Percentiles rank a stretch among this genome's conserved stretches.
These are phyloP conservation scores for Riparia riparia DNA, from an alignment of 2,113 vertebrate genomes.

Conservation along the genomic window DNA sequence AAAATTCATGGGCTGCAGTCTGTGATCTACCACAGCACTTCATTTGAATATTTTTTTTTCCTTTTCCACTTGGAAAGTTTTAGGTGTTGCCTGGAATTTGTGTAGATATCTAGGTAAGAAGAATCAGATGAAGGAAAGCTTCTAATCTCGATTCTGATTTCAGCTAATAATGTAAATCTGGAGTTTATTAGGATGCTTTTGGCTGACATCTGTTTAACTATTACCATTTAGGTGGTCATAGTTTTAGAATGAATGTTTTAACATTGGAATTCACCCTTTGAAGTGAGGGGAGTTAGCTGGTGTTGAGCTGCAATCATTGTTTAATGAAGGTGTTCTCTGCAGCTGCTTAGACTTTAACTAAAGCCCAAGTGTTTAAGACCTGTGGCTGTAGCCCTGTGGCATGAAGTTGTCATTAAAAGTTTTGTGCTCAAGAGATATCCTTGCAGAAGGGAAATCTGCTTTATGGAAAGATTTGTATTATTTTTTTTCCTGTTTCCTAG, in stretches of 20 bases:
- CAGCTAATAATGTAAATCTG: neutral
- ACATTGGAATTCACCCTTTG: neutral
- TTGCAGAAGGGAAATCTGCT: neutral
- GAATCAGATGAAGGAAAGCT: neutral
- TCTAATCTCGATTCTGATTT: neutral
- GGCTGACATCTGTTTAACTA: neutral
- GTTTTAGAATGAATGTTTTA: neutral
- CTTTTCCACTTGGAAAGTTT: neutral
- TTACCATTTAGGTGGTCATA: neutral
- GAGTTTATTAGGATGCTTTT: neutral
- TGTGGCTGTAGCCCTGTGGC: neutral
- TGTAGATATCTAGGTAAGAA: neutral
- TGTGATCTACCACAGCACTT: neutral
- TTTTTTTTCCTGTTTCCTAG: neutral
- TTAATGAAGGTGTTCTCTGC: rapidly evolving
- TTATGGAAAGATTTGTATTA: neutral
- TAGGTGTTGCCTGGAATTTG: neutral
- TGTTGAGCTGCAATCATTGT: neutral
- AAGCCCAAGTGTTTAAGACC: neutral
- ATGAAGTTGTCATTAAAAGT: neutral
- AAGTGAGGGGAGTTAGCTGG: neutral
- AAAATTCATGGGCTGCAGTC: neutral
- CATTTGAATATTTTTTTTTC: neutral
- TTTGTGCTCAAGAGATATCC: neutral
- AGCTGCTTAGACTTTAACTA: neutral